Evolutionary conservation across 2,797 vertebrate species (phyloP).

Genomic region (Lagodon rhomboides): DNA sequence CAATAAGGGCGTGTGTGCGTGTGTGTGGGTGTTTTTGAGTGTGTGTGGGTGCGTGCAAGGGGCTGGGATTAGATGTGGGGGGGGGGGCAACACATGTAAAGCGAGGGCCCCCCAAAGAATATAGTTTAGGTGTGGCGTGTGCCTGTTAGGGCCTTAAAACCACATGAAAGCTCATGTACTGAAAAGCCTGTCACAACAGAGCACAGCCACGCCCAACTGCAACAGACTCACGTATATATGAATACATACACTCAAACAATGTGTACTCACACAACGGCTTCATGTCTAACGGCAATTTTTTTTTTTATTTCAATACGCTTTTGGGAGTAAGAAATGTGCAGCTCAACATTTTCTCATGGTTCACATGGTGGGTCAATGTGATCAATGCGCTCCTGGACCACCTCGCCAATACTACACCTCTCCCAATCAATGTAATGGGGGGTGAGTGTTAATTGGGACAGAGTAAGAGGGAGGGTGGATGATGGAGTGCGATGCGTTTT

Average conservation of each 20-base stretch:
- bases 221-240: slow-evolving; percentile 16
- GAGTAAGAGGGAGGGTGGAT: slow-evolving; percentile 55
- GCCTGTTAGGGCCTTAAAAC: slow-evolving; percentile 67
- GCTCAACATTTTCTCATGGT: slow-evolving; percentile 82
- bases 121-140: slow-evolving; percentile 70
- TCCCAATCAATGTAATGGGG: slow-evolving; percentile 83
- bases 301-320: slow-evolving; percentile 40
- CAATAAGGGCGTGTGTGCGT: slow-evolving; percentile 53
- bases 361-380: slow-evolving; percentile 79
- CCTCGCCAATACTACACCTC: slow-evolving; percentile 78
- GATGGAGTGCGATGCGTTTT: slow-evolving; percentile 59
- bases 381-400: slow-evolving; percentile 82
- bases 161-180: slow-evolving; percentile 58
- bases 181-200: slow-evolving; percentile 47
- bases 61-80: slow-evolving; percentile 44
- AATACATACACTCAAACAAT: slow-evolving; percentile 21
- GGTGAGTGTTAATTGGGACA: slow-evolving; percentile 83
- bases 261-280: slow-evolving; percentile 28
- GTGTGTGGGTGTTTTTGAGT: slow-evolving; percentile 40
- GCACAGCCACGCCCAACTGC: slow-evolving; percentile 47
- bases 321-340: slow-evolving; percentile 67
- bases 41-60: slow-evolving; percentile 31
- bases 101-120: slow-evolving; percentile 59
- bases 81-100: slow-evolving; percentile 40
- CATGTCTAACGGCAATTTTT: slow-evolving; percentile 43